Percentiles rank a stretch among this genome's conserved stretches.
Evolutionary conservation across 2,113 vertebrate genomes (phyloP).

Genomic region (Otus sunia): DNA sequence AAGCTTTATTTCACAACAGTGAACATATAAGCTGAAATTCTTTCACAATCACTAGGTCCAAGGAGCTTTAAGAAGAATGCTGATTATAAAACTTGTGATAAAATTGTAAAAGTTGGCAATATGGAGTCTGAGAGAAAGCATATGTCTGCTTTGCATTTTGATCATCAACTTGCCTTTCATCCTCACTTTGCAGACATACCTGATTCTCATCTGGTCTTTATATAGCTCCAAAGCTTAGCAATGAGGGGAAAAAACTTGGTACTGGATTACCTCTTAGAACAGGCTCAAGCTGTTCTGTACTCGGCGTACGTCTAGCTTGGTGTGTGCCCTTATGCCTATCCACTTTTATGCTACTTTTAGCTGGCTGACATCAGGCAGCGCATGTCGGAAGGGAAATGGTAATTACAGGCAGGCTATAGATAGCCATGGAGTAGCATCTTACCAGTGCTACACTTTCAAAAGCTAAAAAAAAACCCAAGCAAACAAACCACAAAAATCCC

Average conservation of each 20-base stretch:
- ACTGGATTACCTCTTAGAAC: not conserved
- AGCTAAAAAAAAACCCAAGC: not conserved
- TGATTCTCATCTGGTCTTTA: not conserved
- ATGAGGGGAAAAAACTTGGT: not conserved
- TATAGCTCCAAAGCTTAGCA: not conserved
- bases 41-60: not conserved
- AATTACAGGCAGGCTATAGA: not conserved
- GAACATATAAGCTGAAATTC: conserved; percentile 8
- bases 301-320: fast-evolving
- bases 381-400: not conserved
- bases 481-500: not conserved
- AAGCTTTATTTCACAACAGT: not conserved
- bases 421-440: not conserved
- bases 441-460: not conserved
- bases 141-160: not conserved
- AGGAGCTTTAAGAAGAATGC: not conserved
- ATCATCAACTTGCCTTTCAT: not conserved
- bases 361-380: not conserved
- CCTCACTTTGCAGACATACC: fast-evolving
- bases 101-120: not conserved
- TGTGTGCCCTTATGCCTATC: not conserved
- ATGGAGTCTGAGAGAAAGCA: not conserved
- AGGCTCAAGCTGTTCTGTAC: not conserved
- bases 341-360: not conserved
- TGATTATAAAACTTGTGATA: not conserved